Percentiles rank a stretch among this genome's conserved stretches.
These are phyloP conservation scores for Limanda limanda DNA, from an alignment of 2,113 vertebrate genomes.

Conservation along the genomic window DNA sequence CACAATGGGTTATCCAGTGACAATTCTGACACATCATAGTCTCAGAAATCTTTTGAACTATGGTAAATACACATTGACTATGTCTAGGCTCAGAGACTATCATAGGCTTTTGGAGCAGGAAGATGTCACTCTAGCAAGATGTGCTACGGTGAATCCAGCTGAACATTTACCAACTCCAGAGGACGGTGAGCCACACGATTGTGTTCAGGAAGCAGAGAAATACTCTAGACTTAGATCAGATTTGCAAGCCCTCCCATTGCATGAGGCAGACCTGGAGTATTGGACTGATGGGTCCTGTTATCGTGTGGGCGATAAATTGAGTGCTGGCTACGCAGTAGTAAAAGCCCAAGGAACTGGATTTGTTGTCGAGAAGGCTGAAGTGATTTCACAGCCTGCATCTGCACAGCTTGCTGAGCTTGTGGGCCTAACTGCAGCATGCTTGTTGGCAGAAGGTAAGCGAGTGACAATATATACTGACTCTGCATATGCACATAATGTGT, in stretches of 20 bases:
- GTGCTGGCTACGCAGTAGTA: neutral
- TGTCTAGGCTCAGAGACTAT: neutral
- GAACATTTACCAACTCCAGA: neutral
- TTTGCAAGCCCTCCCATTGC: neutral
- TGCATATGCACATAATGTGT: no score
- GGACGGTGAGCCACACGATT: neutral
- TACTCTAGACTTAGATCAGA: neutral
- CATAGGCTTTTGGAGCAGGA: neutral
- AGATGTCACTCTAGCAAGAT: neutral
- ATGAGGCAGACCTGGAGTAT: neutral
- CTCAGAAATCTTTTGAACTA: conserved; percentile 13
- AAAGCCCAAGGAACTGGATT: neutral
- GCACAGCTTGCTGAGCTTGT: neutral
- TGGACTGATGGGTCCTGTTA: conserved; percentile 3
- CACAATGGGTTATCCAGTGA: conserved; percentile 12
- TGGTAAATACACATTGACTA: conserved; percentile 1
- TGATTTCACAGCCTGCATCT: neutral
- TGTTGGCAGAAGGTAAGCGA: no score
- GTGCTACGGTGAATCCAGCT: neutral
- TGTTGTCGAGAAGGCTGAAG: neutral
- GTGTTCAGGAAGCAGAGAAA: neutral
- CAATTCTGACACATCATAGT: conserved; percentile 10
- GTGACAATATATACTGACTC: no score
- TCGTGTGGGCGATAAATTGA: neutral
- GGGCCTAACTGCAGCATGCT: no score